Percentiles rank a stretch among this genome's conserved stretches.
phyloP scores from a whole-genome alignment of 2,113 vertebrate species.

The Arothron firmamentum region DNA sequence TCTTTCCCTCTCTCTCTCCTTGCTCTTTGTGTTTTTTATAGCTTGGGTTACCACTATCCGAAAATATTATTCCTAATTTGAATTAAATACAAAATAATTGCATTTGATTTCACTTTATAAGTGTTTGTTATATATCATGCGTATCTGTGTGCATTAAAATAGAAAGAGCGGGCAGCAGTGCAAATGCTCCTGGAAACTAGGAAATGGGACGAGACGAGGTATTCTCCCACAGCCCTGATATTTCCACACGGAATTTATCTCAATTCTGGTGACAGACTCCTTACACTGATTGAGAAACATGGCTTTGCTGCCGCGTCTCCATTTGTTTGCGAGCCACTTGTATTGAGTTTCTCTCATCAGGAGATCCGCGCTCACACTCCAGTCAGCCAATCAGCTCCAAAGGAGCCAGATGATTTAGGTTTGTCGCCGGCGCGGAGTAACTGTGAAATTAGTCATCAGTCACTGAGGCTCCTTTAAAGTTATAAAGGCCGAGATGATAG shows the following conservation, averaged over 20 bases:
- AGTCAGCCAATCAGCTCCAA: constrained; percentile 39
- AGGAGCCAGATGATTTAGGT: constrained; percentile 42
- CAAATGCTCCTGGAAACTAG: constrained; percentile 32
- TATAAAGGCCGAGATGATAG: constrained; percentile 6
- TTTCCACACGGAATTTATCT: constrained; percentile 63
- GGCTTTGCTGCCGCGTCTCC: constrained; percentile 60
- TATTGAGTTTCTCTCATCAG: constrained; percentile 47
- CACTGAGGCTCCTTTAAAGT: constrained; percentile 17
- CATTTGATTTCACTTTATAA: neutral
- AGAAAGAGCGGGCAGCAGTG: constrained; percentile 51
- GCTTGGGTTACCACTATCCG: neutral
- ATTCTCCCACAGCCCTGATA: constrained; percentile 28
- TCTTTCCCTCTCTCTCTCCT: neutral
- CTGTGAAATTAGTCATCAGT: constrained; percentile 16
- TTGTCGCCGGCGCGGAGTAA: constrained; percentile 17
- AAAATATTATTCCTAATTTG: neutral
- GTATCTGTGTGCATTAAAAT: constrained; percentile 15
- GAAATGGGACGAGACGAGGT: constrained; percentile 33
- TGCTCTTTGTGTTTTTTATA: neutral
- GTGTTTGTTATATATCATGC: constrained; percentile 2
- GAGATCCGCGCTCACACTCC: constrained; percentile 38
- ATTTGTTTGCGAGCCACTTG: constrained; percentile 62
- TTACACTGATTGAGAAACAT: constrained; percentile 72
- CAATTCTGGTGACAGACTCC: constrained; percentile 62
- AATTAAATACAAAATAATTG: too few relatives aligned